Evolutionary conservation across 1,140 invertebrate genomes (phyloP).

Genomic region (Acromyrmex echinatior): DNA sequence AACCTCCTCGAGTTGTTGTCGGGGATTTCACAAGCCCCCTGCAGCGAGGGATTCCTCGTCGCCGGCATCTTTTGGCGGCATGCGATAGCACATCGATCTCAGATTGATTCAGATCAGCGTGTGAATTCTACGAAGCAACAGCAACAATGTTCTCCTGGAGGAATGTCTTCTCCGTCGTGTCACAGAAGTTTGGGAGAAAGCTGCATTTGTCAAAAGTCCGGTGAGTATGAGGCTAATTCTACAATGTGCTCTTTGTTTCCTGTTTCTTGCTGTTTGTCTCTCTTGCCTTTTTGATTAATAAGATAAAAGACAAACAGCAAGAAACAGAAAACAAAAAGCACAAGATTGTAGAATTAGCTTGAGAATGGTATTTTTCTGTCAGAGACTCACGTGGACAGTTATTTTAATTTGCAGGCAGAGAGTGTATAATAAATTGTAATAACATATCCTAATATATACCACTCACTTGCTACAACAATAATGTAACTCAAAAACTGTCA

Average conservation of each 20-base stretch:
- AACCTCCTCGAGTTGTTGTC: background rate
- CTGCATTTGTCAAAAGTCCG: constrained; percentile 74
- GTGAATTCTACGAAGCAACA: constrained; percentile 16
- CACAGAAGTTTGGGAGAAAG: constrained; percentile 48
- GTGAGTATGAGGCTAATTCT: constrained; percentile 69
- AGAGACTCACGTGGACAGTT: background rate
- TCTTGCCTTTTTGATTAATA: no score
- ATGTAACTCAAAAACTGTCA: no score
- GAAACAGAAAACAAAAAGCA: no score
- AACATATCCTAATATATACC: background rate
- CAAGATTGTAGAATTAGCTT: no score
- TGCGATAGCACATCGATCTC: constrained; percentile 6
- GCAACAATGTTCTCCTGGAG: constrained; percentile 62
- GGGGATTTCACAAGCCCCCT: constrained; percentile 9
- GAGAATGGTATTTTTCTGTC: background rate
- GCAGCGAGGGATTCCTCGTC: background rate
- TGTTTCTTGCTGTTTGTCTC: no score
- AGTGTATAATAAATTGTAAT: constrained; percentile 20
- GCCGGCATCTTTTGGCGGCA: background rate
- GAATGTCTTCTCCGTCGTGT: constrained; percentile 22
- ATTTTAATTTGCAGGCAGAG: constrained; percentile 21
- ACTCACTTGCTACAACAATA: no score
- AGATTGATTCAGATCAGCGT: constrained; percentile 16
- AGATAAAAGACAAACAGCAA: no score
- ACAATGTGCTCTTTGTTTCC: no score